Evolutionary conservation across 2,888 invertebrate genomes (phyloP), one percentile per base, ranked within the genome.

Genomic region (Erebia palarica): DNA sequence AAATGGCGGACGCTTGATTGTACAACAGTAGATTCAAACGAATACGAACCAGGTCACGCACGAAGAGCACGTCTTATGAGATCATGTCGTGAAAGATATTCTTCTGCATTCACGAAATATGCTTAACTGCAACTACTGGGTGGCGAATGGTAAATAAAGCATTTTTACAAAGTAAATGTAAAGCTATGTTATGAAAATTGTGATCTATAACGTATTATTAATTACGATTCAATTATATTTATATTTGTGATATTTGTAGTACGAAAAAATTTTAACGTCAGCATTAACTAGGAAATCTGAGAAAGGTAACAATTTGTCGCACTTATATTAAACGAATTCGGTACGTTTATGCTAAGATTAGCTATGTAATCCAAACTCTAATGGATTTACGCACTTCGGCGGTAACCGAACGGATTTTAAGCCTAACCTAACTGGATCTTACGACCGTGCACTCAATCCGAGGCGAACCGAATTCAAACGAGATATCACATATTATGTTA

Each of bases 1-100:
- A 47, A 61, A 61, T 61, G 47, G 60, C 36, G 36, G 16, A 60
- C 16, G 61, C 61, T 61, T 47, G 61, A 61, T 61, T 61, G 61
- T 61, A 18, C 47, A 60, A 61, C 47, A 47, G 61, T 27, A 63
- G 63, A 16, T 63, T 18, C 63, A 63, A 63, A 49, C 47, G 63
- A 63, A 49, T 21, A 63, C 13, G 49, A 63, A 49, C 63, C 63
- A 63, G 63, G 47, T 63, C 63, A 49, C 49, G 63, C 49, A 18
- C 44, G 44, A 27, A 21, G 14, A 63, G 63, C 63, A 63, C 14
- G 21, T 21, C 47, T 63, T 63, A 63, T 47, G 21, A 61, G 61
- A 61, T 61, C 61, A 61, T 47, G 61, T 47, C 47, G 14, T 49
- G 21, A 49, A 63, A 49, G 49, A 63, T 63, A 63, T 63, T 63